Evolutionary conservation across 2,888 invertebrate species (phyloP), one percentile per base, ranked within the genome.

Genomic region (Sarcophaga carnaria): DNA sequence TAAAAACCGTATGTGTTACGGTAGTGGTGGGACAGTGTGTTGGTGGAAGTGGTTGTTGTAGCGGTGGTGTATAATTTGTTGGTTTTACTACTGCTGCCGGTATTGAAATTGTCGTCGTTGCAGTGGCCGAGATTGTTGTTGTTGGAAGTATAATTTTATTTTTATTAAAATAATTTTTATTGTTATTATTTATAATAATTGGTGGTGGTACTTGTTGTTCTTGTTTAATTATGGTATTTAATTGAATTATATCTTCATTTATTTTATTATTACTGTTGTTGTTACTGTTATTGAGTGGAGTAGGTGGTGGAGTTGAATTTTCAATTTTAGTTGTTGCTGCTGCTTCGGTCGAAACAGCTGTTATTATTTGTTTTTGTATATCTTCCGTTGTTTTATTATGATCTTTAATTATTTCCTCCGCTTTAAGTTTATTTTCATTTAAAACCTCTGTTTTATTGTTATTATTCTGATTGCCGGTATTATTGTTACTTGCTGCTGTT

Each of bases 201-300:
- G 83, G 37, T 80, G 83, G 37, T 80, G 72, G 64, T 84, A 64
- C 70, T 76, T 85, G 45, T 79, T 81, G 80, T 85, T 87, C 85
- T 84, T 83, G 80, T 70, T 70, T 88, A 25, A 69, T 89, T 72
- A 66, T 79, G 4, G 79, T 66, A 74, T 78, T 59, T 80, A 80
- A 70, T 71, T 83, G 83, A 71, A 84, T 72, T 82, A 64, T 12
- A 59, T 83, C 71, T 67, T 83, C 83, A 81, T 45, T 87, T 80
- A 72, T 77, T 62, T 84, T 82, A 20, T 70, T 78, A 67, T 64
- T 49, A n/a, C 62, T 85, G 80, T 60, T 87, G 54, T 63, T 80
- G 25, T 75, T 86, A 74, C 79, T 89, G 67, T 83, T 89, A 74
- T 88, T 80, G 70, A 87, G 82, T 70, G 86, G 79, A 75, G 89